These are phyloP conservation scores for Pocota personata DNA, from an alignment of 2,888 invertebrate genomes.

Conservation along the genomic window DNA sequence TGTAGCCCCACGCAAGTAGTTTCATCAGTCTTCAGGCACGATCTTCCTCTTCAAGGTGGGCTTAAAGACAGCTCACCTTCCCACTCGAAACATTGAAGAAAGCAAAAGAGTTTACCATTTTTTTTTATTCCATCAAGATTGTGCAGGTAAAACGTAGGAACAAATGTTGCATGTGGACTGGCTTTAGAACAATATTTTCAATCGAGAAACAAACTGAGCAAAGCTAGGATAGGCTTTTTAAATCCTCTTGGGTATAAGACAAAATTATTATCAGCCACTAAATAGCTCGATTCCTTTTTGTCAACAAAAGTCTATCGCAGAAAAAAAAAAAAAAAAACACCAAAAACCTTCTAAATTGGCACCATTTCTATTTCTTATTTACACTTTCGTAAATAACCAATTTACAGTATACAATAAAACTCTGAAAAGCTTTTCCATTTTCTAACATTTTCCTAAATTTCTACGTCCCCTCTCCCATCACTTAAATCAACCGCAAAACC, in stretches of 20 bases:
- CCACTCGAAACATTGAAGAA: no score
- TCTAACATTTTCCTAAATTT: conserved; percentile 22
- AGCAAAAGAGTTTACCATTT: no score
- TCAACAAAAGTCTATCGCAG: neutral
- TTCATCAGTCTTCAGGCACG: no score
- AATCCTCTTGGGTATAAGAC: neutral
- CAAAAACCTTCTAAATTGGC: conserved; percentile 31
- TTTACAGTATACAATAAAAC: conserved; percentile 62
- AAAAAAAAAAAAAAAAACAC: neutral
- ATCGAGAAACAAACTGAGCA: no score
- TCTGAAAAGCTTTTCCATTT: conserved; percentile 31
- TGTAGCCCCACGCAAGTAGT: no score
- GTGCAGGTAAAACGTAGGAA: no score
- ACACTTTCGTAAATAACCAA: conserved; percentile 66
- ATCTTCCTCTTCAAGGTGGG: no score
- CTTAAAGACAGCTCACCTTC: no score
- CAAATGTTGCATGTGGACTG: no score
- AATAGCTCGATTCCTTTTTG: neutral
- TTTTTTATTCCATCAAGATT: no score
- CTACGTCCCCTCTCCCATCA: neutral
- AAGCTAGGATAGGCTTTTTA: no score
- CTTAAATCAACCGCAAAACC: conserved; percentile 21
- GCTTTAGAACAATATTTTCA: no score
- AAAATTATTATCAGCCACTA: neutral
- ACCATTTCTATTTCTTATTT: conserved; percentile 67